Conservation (phyloP, 1,140 invertebrate genomes). For the Leptestheria dahalacensis region DNA sequence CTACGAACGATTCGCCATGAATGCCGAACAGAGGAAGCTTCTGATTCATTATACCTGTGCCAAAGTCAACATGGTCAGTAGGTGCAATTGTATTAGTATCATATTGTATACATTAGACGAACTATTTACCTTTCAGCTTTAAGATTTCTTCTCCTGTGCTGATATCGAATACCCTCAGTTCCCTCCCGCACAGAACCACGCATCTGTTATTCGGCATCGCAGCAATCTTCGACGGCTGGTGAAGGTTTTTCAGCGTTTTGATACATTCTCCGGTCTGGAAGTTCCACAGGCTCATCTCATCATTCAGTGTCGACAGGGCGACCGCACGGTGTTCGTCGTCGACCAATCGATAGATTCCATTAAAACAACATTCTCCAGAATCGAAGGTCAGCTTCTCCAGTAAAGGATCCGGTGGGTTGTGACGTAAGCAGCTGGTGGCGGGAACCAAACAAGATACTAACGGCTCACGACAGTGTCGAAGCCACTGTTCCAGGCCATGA, state of each 20-base stretch:
- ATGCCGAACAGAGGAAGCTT: constrained; percentile 65
- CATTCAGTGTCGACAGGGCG: constrained; percentile 49
- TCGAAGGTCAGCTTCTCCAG: background rate
- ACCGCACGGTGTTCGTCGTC: constrained; percentile 46
- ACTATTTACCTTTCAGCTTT: constrained; percentile 30
- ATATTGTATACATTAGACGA: constrained; percentile 1
- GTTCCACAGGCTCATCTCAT: constrained; percentile 67
- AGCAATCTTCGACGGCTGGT: constrained; percentile 28
- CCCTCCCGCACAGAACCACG: constrained; percentile 60
- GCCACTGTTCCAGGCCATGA: constrained; percentile 6
- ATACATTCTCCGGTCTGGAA: constrained; percentile 48
- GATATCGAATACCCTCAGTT: constrained; percentile 61
- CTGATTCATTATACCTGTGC: constrained; percentile 66
- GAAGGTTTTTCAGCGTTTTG: constrained; percentile 24
- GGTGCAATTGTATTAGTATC: too few species aligned
- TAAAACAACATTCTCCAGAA: constrained; percentile 22
- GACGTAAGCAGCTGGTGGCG: constrained; percentile 8
- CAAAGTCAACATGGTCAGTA: too few species aligned
- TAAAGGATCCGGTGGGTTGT: background rate
- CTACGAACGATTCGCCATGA: constrained; percentile 58
- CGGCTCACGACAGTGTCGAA: constrained; percentile 8
- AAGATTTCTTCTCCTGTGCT: constrained; percentile 49
- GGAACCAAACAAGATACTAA: constrained; percentile 18
- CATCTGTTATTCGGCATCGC: constrained; percentile 44
- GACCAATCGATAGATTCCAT: constrained; percentile 39